phyloP scores from a whole-genome alignment of 2,113 vertebrate species.

The Callaeas wilsoni region DNA sequence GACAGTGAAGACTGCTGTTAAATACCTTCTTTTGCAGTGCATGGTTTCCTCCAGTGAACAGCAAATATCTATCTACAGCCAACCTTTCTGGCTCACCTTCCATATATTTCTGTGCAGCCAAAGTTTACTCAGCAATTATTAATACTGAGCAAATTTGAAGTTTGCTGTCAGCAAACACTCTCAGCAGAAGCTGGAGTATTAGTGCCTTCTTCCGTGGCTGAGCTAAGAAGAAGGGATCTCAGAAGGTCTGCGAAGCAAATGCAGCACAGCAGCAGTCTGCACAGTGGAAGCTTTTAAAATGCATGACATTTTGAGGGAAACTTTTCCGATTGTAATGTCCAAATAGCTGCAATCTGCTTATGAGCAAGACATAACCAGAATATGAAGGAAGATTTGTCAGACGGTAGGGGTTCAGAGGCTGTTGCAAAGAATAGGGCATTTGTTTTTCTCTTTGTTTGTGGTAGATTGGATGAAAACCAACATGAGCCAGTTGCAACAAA shows the following conservation, averaged over 20 bases:
- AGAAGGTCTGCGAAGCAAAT: neutral
- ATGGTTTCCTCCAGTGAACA: neutral
- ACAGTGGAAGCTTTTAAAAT: neutral
- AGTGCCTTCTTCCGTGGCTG: neutral
- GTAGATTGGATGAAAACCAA: neutral
- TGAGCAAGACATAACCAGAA: neutral
- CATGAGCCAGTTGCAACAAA: neutral
- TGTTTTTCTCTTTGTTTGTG: neutral
- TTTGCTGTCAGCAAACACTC: neutral
- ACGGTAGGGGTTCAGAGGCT: neutral
- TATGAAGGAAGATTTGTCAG: neutral
- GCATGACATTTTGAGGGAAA: neutral
- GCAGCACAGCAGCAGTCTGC: neutral
- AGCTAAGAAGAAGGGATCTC: neutral
- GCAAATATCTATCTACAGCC: neutral
- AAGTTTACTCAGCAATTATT: neutral
- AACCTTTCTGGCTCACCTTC: neutral
- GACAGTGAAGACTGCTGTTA: neutral
- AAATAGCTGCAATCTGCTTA: neutral
- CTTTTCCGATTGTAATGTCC: neutral
- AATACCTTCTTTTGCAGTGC: neutral
- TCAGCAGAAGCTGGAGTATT: neutral
- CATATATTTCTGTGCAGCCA: neutral
- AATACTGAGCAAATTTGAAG: neutral
- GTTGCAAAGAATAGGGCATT: neutral